Percentiles rank a stretch among this genome's conserved stretches.
Conservation (phyloP, 2,113 vertebrate species). For the Catharus fuscescens region DNA sequence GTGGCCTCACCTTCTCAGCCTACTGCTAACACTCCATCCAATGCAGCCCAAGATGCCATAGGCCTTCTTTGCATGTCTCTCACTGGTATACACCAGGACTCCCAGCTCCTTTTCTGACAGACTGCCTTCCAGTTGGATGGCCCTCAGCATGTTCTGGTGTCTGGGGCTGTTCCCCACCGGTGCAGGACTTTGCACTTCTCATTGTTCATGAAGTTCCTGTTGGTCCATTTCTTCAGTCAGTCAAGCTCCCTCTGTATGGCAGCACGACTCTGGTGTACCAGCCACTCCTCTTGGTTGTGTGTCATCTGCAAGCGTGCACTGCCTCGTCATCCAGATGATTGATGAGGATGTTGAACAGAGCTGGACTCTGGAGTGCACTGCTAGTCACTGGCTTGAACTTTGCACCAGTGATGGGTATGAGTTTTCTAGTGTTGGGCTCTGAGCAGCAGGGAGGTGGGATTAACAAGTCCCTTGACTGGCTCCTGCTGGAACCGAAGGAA, state of each 20-base stretch:
- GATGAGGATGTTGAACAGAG: background rate
- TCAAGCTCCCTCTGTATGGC: background rate
- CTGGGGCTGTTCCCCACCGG: background rate
- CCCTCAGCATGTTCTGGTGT: background rate
- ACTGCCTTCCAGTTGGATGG: background rate
- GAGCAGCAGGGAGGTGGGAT: background rate
- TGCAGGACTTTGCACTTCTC: background rate
- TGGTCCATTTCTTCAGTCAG: background rate
- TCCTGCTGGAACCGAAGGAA: background rate
- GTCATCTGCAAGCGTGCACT: background rate
- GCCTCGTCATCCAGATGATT: background rate
- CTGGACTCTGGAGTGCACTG: background rate
- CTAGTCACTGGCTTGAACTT: background rate
- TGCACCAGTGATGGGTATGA: accelerated
- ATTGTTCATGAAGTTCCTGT: background rate
- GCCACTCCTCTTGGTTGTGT: background rate
- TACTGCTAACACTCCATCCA: background rate
- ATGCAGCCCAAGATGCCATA: background rate
- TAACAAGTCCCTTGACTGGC: background rate
- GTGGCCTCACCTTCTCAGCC: background rate
- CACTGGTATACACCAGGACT: background rate
- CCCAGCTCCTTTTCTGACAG: background rate
- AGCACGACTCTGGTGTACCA: accelerated
- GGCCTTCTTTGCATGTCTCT: background rate
- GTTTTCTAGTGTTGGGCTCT: background rate